These are phyloP conservation scores for Stegodyphus mimosarum DNA, from an alignment of 1,140 invertebrate genomes.

Conservation along the genomic window DNA sequence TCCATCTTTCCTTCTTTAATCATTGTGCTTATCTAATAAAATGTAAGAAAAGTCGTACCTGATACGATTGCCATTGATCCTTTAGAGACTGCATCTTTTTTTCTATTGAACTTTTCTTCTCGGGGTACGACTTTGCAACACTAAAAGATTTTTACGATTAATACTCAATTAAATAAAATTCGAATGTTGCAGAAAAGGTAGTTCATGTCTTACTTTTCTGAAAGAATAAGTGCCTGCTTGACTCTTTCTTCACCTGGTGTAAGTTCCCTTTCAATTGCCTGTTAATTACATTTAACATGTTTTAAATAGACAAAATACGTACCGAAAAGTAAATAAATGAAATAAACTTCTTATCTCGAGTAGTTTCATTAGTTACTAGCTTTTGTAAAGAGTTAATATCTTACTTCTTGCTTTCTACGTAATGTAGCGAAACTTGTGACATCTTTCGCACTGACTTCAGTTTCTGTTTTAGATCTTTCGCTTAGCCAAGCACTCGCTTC, in stretches of 20 bases:
- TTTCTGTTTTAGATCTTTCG: conserved; percentile 10
- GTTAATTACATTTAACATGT: too few relatives aligned
- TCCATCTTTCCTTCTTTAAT: too few relatives aligned
- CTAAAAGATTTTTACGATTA: not conserved
- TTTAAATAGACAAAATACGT: not conserved
- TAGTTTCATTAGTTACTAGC: too few relatives aligned
- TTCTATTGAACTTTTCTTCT: conserved; percentile 21
- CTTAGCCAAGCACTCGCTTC: conserved; percentile 23
- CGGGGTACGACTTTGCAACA: conserved; percentile 35
- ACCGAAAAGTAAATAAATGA: not conserved
- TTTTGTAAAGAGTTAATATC: not conserved
- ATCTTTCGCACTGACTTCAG: not conserved
- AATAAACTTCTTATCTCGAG: not conserved
- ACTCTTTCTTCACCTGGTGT: conserved; percentile 30
- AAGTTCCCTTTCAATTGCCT: conserved; percentile 30
- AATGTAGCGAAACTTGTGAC: conserved; percentile 29
- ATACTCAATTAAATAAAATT: too few relatives aligned
- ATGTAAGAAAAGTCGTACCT: too few relatives aligned
- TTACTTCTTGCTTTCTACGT: conserved; percentile 35
- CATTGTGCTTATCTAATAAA: too few relatives aligned
- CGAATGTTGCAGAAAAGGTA: too few relatives aligned
- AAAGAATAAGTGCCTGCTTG: conserved; percentile 31
- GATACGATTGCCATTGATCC: too few relatives aligned
- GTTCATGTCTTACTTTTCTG: conserved; percentile 36
- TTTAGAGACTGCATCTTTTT: too few relatives aligned